Conservation (phyloP, 92 coral and sea anemone species). For the Epizoanthus stellaris region DNA sequence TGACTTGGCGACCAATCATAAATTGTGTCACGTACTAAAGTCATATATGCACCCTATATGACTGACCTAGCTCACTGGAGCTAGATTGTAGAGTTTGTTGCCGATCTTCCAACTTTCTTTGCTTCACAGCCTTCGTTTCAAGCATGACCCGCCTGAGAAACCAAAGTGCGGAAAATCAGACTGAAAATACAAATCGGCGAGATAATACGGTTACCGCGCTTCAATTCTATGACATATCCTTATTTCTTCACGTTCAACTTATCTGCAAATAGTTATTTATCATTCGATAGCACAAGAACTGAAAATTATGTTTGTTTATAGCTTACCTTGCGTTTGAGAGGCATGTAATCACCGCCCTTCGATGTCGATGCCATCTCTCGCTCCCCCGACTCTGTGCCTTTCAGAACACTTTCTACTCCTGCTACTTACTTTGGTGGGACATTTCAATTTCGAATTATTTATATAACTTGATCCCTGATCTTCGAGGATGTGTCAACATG, state of each 20-base stretch:
- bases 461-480: neutral
- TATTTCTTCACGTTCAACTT: neutral
- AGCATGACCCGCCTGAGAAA: too few species aligned
- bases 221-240: too few species aligned
- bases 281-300: neutral
- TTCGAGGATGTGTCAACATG: conserved; percentile 17
- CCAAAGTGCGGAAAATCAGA: too few species aligned
- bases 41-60: too few species aligned
- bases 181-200: too few species aligned
- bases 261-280: neutral
- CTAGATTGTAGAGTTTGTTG: too few species aligned
- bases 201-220: too few species aligned
- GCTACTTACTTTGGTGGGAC: neutral
- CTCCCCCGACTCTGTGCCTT: neutral
- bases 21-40: too few species aligned
- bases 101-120: too few species aligned
- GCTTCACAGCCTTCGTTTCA: too few species aligned
- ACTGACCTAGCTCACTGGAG: too few species aligned
- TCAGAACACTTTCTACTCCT: neutral
- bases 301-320: neutral
- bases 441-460: neutral
- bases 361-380: neutral
- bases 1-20: too few species aligned
- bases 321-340: neutral
- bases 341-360: conserved; percentile 2